phyloP scores from a whole-genome alignment of 2,113 vertebrate genomes.

The Nymphicus hollandicus region DNA sequence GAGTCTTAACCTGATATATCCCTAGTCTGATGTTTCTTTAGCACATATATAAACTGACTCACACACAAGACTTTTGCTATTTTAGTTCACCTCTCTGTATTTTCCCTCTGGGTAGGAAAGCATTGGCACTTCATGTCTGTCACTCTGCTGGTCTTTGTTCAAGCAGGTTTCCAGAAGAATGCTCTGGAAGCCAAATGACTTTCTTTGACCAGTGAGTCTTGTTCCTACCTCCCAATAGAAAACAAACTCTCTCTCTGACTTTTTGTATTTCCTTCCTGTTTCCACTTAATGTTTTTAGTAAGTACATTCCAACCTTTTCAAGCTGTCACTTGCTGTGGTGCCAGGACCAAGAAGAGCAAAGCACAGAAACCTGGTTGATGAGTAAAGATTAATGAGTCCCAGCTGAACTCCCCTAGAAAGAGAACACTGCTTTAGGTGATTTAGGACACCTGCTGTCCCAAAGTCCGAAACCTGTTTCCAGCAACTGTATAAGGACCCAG shows the following conservation, averaged over 20 bases:
- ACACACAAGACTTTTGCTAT: not conserved
- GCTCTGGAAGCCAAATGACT: not conserved
- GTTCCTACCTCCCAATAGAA: not conserved
- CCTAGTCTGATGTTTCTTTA: not conserved
- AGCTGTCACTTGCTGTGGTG: not conserved
- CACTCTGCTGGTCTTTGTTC: not conserved
- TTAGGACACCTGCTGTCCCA: not conserved
- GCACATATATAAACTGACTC: not conserved
- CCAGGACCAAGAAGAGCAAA: not conserved
- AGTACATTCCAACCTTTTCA: not conserved
- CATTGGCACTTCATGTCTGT: not conserved
- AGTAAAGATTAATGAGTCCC: not conserved
- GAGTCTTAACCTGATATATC: not conserved
- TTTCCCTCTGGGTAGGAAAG: conserved; percentile 3
- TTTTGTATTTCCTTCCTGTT: not conserved
- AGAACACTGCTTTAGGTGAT: not conserved
- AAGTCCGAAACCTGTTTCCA: not conserved
- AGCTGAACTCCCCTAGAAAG: not conserved
- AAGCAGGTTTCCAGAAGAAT: not conserved
- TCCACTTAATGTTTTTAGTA: not conserved
- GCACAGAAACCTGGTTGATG: not conserved
- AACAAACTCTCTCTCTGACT: not conserved
- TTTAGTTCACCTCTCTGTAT: not conserved
- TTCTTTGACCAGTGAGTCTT: not conserved
- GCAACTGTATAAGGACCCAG: not conserved